Base-by-base conservation (phyloP, 2,797 vertebrate genomes). In the Prionace glauca region DNA sequence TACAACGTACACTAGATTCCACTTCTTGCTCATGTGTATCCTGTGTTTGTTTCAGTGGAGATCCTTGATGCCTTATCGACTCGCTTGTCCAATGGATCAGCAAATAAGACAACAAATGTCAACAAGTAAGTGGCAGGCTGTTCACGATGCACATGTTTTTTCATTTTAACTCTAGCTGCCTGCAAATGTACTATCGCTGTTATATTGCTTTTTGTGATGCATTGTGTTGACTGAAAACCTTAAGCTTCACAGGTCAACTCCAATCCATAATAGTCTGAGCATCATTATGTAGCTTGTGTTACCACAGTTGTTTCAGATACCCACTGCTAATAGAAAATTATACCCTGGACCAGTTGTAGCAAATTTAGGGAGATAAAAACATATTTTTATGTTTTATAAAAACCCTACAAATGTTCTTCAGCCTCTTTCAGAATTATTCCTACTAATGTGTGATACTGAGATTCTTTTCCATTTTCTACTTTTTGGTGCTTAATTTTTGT, bases 31-130 rank as follows among this genome's bases (percentile, higher is more conserved):
- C 26, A 18, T 92, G 20, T 32, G n/a, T 92, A 16, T 56, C 41
- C 36, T 90, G 14, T 56, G 9, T 94, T 26, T 95, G 93, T 95
- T 94, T 94, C 93, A 95, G 93, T 95, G 93, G 93, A 56, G 71
- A 74, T 95, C 50, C 93, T 95, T 77, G 93, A 95, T 74, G 93
- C 26, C 45, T 72, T 95, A 41, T 29, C 71, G 12, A 56, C 41
- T 32, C 14, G 29, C 45, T 72, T 77, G 36, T 29, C 71, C 24
- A 56, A 26, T n/a, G 45, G 29, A 95, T 56, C 93, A 8, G 29
- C 8, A 12, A 95, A 41, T 95, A 77, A 95, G 24, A 26, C 20
- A 50, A 3, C 67, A 95, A 72, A 77, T 74, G 91, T 36, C 71
- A n/a, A 18, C 93, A 77, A 77, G 93, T 95, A 95, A 8, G 90